Percentiles rank a stretch among this genome's conserved stretches.
Conservation (phyloP, 2,888 invertebrate genomes). For the Andrena chrysosceles region DNA sequence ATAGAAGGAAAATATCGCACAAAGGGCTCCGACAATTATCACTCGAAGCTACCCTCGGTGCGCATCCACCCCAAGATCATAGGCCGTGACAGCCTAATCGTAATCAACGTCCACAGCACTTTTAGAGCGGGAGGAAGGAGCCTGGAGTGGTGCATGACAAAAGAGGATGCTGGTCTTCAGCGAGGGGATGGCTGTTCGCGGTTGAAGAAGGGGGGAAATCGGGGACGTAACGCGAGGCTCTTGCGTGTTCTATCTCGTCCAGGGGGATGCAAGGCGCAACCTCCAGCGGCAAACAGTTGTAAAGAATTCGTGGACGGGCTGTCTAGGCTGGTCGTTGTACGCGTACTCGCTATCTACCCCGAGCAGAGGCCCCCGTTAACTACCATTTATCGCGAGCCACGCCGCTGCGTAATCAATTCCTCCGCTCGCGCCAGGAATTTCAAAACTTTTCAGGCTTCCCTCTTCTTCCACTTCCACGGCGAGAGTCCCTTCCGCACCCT, state of each 20-base stretch:
- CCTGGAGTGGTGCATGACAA: constrained; percentile 44
- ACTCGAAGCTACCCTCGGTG: constrained; percentile 13
- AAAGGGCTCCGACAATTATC: constrained; percentile 21
- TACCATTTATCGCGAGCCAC: constrained; percentile 77
- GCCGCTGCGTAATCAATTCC: constrained; percentile 79
- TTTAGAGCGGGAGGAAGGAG: constrained; percentile 9
- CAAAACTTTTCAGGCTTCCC: constrained; percentile 71
- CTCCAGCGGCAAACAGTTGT: constrained; percentile 80
- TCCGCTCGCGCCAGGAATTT: constrained; percentile 71
- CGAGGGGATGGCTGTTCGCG: constrained; percentile 10
- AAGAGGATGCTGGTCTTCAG: constrained; percentile 35
- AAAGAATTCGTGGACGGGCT: constrained; percentile 77
- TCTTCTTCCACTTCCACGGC: constrained; percentile 47
- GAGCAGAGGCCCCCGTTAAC: constrained; percentile 76
- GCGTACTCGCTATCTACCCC: constrained; percentile 77
- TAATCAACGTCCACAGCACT: constrained; percentile 57
- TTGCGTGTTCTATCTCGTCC: constrained; percentile 81
- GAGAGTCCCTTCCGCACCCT: constrained; percentile 13
- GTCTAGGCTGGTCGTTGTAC: constrained; percentile 49
- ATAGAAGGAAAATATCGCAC: constrained; percentile 19
- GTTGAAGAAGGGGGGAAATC: constrained; percentile 19
- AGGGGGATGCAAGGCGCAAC: constrained; percentile 77
- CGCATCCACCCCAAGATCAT: constrained; percentile 24
- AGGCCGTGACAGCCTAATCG: constrained; percentile 50
- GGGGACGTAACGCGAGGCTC: constrained; percentile 51